Evolutionary conservation across 2,797 vertebrate genomes (phyloP).

Genomic region (Eulemur mongoz): DNA sequence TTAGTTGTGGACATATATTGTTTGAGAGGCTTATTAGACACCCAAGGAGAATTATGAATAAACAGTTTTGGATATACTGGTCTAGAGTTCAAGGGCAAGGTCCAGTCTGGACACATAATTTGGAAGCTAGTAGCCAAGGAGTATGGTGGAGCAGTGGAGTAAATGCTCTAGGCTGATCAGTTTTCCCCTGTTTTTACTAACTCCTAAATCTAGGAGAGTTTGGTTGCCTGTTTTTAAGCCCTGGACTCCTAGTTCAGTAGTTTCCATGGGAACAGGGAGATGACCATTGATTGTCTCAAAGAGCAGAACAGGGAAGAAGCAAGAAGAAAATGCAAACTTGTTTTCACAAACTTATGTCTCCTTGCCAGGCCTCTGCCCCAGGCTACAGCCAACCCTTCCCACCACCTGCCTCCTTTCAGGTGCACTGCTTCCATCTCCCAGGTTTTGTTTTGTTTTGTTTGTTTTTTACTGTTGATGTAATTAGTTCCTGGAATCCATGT

Average conservation of each 20-base stretch:
- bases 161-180: not conserved
- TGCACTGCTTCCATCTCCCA: not conserved
- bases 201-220: not conserved
- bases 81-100: not conserved
- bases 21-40: not conserved
- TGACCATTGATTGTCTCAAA: not conserved
- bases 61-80: not conserved
- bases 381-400: not conserved
- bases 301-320: not conserved
- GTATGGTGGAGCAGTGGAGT: not conserved
- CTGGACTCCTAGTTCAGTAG: not conserved
- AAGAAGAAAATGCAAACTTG: not conserved
- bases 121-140: not conserved
- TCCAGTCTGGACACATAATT: not conserved
- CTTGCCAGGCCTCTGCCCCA: not conserved
- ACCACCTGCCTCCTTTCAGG: not conserved
- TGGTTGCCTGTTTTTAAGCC: not conserved
- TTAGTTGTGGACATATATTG: not conserved
- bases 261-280: not conserved
- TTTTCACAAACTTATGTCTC: not conserved
- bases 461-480: not conserved
- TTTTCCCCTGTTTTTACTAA: not conserved
- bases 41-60: not conserved
- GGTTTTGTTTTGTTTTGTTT: not conserved
- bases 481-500: not conserved